Evolutionary conservation across 2,888 invertebrate genomes (phyloP).

Genomic region (Hesperia comma): DNA sequence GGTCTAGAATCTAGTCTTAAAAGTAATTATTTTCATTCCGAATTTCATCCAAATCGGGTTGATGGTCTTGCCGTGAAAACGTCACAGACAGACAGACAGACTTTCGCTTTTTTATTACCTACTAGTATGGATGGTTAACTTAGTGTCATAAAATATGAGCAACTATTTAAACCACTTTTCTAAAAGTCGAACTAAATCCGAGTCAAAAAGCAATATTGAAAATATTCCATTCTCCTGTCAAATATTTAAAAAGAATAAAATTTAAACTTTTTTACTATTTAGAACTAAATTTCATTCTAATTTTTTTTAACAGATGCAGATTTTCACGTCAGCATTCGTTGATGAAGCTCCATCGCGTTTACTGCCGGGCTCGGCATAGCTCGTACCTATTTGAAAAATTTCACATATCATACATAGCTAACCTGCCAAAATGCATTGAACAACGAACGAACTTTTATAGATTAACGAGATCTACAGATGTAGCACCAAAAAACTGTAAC

Average conservation of each 20-base stretch:
- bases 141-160: not conserved
- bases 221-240: not conserved
- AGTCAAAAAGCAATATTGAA: not conserved
- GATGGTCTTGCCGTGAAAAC: too few relatives aligned
- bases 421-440: constrained; percentile 17
- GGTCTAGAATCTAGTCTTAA: too few relatives aligned
- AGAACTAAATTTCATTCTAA: constrained; percentile 4
- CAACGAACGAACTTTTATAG: not conserved
- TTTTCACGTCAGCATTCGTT: constrained; percentile 3
- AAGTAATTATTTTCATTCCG: too few relatives aligned
- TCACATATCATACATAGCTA: not conserved
- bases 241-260: not conserved
- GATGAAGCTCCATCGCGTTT: not conserved
- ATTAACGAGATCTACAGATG: not conserved
- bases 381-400: not conserved
- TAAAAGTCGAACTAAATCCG: not conserved
- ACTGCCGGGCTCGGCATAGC: not conserved
- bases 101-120: too few relatives aligned
- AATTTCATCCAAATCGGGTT: too few relatives aligned
- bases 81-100: too few relatives aligned
- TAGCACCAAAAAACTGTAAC: not conserved
- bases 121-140: too few relatives aligned
- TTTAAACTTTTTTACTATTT: not conserved
- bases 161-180: not conserved
- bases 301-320: constrained; percentile 1